phyloP scores from a whole-genome alignment of 2,113 vertebrate species.

The Xyrauchen texanus region DNA sequence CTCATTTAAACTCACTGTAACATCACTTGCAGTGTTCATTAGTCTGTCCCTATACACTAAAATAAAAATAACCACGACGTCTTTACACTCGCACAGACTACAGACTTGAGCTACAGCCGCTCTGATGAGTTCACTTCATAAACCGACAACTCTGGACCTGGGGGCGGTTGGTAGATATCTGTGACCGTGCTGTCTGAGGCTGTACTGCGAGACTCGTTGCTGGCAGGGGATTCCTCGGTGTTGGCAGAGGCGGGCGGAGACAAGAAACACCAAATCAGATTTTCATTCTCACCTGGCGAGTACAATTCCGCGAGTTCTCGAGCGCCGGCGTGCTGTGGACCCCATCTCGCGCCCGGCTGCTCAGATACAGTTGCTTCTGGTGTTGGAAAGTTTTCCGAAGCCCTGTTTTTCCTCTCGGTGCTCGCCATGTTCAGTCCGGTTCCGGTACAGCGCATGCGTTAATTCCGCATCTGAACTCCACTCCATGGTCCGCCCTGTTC shows the following conservation, averaged over 20 bases:
- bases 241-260: slow-evolving; percentile 10
- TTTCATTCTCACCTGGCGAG: slow-evolving; percentile 83
- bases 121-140: not conserved
- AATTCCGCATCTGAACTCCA: slow-evolving; percentile 60
- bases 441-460: slow-evolving; percentile 56
- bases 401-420: slow-evolving; percentile 56
- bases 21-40: not conserved
- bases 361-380: slow-evolving; percentile 56
- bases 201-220: slow-evolving; percentile 2
- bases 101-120: not conserved
- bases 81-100: not conserved
- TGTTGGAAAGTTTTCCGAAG: slow-evolving; percentile 53
- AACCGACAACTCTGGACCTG: not conserved
- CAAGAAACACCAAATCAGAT: not conserved
- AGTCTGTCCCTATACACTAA: not conserved
- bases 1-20: not conserved
- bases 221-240: not conserved
- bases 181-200: not conserved
- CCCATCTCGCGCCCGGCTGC: slow-evolving; percentile 77
- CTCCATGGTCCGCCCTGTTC: slow-evolving; percentile 36
- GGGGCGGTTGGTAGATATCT: not conserved
- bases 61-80: not conserved
- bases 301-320: slow-evolving; percentile 87
- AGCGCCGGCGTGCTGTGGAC: slow-evolving; percentile 89
- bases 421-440: slow-evolving; percentile 73